Conservation (phyloP, 2,888 invertebrate genomes). For the Ctena decussata region DNA sequence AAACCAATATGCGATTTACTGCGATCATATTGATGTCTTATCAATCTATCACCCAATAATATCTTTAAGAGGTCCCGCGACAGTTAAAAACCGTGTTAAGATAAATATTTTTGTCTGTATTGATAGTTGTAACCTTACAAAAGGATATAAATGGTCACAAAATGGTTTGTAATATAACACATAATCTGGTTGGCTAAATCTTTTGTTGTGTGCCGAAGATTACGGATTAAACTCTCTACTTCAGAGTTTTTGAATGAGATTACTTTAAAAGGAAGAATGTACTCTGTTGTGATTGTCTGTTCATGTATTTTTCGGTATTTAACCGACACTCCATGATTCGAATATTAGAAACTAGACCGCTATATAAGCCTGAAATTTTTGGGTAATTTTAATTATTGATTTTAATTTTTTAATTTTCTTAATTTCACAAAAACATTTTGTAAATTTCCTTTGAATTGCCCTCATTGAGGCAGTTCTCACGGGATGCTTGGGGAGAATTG, state of each 20-base stretch:
- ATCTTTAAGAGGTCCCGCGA: background rate
- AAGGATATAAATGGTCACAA: background rate
- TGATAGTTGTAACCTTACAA: background rate
- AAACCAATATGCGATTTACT: no score
- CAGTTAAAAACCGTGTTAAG: background rate
- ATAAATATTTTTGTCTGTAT: conserved; percentile 5
- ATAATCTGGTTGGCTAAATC: conserved; percentile 12
- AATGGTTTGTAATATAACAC: background rate
- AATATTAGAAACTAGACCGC: no score
- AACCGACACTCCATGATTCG: no score
- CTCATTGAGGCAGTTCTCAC: no score
- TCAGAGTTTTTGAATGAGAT: background rate
- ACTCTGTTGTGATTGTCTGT: background rate
- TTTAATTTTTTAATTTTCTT: no score
- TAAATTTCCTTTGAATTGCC: no score
- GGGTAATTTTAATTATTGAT: no score
- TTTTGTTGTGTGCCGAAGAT: background rate
- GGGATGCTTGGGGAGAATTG: no score
- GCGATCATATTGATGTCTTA: background rate
- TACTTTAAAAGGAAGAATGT: background rate
- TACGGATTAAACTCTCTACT: background rate
- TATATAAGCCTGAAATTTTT: no score
- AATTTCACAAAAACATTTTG: no score
- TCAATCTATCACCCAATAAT: background rate
- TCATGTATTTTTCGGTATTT: background rate